phyloP scores from a whole-genome alignment of 2,113 vertebrate species.

The Henicopernis longicauda region DNA sequence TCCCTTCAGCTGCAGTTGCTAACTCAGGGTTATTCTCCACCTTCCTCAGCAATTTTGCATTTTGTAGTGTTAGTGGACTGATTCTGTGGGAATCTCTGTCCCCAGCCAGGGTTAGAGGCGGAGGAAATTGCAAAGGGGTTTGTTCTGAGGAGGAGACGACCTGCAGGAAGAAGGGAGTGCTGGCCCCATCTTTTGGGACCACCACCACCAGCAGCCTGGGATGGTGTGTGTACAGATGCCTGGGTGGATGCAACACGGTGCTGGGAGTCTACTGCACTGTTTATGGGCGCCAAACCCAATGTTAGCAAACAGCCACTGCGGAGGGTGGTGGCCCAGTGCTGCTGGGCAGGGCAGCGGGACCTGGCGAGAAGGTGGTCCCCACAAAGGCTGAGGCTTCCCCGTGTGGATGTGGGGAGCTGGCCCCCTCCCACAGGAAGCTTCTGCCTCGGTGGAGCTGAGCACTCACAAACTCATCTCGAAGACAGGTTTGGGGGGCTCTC shows the following conservation, averaged over 20 bases:
- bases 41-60: background rate
- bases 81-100: background rate
- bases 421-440: background rate
- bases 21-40: background rate
- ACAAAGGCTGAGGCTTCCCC: background rate
- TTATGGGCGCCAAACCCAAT: background rate
- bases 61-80: accelerated
- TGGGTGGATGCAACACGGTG: accelerated
- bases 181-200: background rate
- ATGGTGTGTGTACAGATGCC: background rate
- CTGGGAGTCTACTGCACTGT: accelerated
- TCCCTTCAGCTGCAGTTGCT: background rate
- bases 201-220: background rate
- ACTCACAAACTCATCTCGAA: background rate
- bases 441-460: background rate
- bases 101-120: background rate
- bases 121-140: background rate
- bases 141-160: background rate
- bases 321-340: background rate
- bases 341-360: background rate
- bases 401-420: accelerated
- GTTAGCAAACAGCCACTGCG: background rate
- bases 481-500: background rate
- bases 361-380: background rate
- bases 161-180: background rate